phyloP scores from a whole-genome alignment of 2,113 vertebrate species.

The Apistogramma diplotaenia region DNA sequence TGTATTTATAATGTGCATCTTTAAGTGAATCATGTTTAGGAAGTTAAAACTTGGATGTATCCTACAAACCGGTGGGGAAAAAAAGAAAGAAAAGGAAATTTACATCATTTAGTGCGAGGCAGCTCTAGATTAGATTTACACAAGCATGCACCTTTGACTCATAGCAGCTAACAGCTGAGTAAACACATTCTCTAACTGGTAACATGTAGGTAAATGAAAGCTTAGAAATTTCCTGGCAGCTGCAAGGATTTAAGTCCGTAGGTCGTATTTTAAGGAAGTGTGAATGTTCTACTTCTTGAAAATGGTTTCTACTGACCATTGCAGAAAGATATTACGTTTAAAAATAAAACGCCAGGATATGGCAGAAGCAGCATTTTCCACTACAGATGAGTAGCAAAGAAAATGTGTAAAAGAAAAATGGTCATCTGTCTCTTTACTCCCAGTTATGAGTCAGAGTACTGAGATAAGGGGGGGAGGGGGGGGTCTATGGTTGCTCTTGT shows the following conservation, averaged over 20 bases:
- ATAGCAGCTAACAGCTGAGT: not conserved
- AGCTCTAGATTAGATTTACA: not conserved
- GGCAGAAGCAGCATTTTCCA: constrained; percentile 38
- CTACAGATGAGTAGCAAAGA: not conserved
- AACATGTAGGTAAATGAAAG: not conserved
- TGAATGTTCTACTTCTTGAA: constrained; percentile 33
- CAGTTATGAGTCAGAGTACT: constrained; percentile 19
- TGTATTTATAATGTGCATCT: not conserved
- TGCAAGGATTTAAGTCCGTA: not conserved
- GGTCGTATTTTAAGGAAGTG: constrained; percentile 42
- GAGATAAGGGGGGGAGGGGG: no score
- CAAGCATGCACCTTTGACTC: not conserved
- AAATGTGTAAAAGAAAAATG: not conserved
- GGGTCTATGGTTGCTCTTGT: not conserved
- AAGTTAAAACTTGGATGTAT: not conserved
- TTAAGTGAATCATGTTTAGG: not conserved
- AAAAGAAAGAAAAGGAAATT: not conserved
- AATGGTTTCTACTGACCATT: constrained; percentile 20
- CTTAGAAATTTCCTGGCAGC: not conserved
- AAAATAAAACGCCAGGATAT: constrained; percentile 25
- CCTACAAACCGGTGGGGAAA: not conserved
- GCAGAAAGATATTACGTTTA: constrained; percentile 4
- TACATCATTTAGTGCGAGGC: not conserved
- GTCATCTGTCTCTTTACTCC: not conserved
- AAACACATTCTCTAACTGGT: not conserved